A percentile compares a stretch with the other conserved stretches of the same genome.
phyloP scores from a whole-genome alignment of 2,888 invertebrate genomes.

The Drosophila barbarae region DNA sequence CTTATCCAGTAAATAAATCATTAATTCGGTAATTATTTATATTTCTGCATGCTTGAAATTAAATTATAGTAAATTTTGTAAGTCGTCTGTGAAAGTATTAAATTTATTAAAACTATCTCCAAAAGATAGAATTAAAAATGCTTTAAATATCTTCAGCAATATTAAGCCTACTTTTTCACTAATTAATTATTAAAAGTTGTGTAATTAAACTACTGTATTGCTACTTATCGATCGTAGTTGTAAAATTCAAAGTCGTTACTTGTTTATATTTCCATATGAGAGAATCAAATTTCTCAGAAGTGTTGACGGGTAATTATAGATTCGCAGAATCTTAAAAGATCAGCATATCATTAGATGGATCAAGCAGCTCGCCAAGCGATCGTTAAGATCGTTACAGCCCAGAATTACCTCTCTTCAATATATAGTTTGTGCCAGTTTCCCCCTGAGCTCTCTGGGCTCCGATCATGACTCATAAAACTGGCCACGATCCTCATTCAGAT shows the following conservation, averaged over 20 bases:
- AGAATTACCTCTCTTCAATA: slow-evolving; percentile 16
- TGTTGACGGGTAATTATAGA: neutral
- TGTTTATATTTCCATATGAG: neutral
- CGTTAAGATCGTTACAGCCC: slow-evolving; percentile 17
- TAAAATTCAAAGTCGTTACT: neutral
- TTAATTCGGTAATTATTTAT: no score
- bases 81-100: no score
- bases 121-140: neutral
- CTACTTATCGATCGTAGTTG: neutral
- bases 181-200: neutral
- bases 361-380: slow-evolving; percentile 13
- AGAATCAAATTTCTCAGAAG: neutral
- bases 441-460: neutral
- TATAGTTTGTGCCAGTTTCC: slow-evolving; percentile 16
- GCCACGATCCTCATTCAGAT: slow-evolving; percentile 15
- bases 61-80: neutral
- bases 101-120: no score
- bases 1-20: neutral
- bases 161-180: neutral
- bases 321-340: slow-evolving; percentile 14
- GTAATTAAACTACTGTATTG: neutral
- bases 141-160: no score
- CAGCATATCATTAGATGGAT: slow-evolving; percentile 9
- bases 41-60: neutral
- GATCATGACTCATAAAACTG: slow-evolving; percentile 31